Conservation (phyloP, 1,140 invertebrate genomes). For the Drosophila ambigua region DNA sequence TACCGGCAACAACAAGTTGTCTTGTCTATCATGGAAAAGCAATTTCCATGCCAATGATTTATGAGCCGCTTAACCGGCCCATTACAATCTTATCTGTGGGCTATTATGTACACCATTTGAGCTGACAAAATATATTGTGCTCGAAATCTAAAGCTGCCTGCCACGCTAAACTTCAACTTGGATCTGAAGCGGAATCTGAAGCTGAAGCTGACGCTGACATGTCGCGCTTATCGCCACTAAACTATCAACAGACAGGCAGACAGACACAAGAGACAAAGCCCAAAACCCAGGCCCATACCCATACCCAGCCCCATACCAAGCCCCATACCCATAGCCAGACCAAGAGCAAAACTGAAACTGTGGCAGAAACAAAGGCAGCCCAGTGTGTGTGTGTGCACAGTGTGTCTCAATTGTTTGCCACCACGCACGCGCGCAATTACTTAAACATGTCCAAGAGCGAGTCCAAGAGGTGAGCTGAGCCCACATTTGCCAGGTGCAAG, state of each 20-base stretch:
- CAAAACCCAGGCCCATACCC: conserved; percentile 32
- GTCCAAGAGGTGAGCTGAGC: conserved; percentile 66
- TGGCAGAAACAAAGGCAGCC: conserved; percentile 57
- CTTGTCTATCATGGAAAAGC: conserved; percentile 78
- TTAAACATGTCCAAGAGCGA: conserved; percentile 70
- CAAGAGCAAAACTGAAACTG: no score
- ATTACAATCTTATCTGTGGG: conserved; percentile 77
- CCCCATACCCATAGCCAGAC: conserved; percentile 31
- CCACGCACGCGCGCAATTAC: conserved; percentile 80
- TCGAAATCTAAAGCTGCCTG: conserved; percentile 74
- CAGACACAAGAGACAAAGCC: conserved; percentile 43
- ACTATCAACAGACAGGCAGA: conserved; percentile 69
- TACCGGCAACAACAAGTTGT: conserved; percentile 59
- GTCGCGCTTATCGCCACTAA: conserved; percentile 77
- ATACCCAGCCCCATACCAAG: conserved; percentile 20
- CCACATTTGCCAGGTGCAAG: conserved; percentile 60
- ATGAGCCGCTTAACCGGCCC: conserved; percentile 77
- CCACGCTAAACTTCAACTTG: conserved; percentile 42
- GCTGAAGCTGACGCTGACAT: conserved; percentile 69
- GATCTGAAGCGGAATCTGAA: conserved; percentile 53
- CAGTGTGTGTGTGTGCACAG: conserved; percentile 54
- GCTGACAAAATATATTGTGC: conserved; percentile 80
- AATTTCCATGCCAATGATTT: conserved; percentile 81
- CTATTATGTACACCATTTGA: conserved; percentile 81
- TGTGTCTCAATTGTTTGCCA: conserved; percentile 79